Evolutionary conservation across 2,113 vertebrate genomes (phyloP).

Genomic region (Corythornis cristatus): DNA sequence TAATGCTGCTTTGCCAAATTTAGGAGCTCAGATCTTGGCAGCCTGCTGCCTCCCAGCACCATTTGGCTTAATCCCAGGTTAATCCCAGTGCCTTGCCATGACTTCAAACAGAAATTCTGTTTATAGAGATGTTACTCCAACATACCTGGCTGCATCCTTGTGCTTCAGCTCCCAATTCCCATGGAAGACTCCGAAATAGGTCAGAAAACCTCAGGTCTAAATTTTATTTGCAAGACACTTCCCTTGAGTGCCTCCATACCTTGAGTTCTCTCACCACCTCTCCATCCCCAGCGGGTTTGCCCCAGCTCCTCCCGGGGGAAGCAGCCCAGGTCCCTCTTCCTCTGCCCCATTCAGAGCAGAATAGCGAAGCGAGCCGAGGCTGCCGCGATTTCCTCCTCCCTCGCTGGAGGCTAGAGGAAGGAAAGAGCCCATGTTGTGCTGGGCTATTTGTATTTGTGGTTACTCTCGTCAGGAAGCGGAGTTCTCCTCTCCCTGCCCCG

Average conservation of each 20-base stretch:
- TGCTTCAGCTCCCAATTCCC: background rate
- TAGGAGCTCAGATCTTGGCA: background rate
- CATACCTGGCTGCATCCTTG: background rate
- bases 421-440: background rate
- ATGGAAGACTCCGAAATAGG: background rate
- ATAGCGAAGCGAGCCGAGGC: background rate
- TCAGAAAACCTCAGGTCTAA: background rate
- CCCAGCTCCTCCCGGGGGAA: background rate
- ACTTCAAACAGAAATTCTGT: background rate
- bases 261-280: background rate
- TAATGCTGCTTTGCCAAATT: background rate
- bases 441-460: background rate
- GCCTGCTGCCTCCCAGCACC: background rate
- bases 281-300: fast-evolving
- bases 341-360: background rate
- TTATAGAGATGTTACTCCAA: fast-evolving
- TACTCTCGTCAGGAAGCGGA: background rate
- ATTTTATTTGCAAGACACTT: background rate
- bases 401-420: background rate
- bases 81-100: background rate
- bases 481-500: background rate
- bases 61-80: background rate
- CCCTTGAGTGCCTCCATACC: too few species aligned
- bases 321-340: background rate
- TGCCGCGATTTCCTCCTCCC: background rate